Evolutionary conservation across 1,140 invertebrate species (phyloP).

Genomic region (Heliothis virescens): DNA sequence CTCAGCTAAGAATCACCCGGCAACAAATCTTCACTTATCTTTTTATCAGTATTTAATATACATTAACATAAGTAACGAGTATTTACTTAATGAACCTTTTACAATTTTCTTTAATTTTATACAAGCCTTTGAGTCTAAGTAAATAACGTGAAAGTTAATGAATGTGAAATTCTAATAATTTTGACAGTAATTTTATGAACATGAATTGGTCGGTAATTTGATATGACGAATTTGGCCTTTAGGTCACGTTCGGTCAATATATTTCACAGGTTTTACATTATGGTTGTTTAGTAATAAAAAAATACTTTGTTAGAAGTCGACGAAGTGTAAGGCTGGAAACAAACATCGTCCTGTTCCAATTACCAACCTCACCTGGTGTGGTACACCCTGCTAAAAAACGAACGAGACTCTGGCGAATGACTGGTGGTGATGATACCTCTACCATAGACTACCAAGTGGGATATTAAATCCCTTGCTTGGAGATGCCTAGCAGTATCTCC

Average conservation of each 20-base stretch:
- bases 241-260: neutral
- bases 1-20: constrained; percentile 2
- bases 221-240: constrained; percentile 17
- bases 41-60: constrained; percentile 9
- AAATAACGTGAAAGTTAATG: constrained; percentile 15
- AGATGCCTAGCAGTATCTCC: too few species aligned
- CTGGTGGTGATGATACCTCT: too few species aligned
- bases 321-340: too few species aligned
- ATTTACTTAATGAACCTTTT: constrained; percentile 11
- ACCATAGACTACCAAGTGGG: too few species aligned
- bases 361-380: too few species aligned
- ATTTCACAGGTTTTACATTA: too few species aligned
- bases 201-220: constrained; percentile 31
- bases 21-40: constrained; percentile 17
- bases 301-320: too few species aligned
- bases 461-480: too few species aligned
- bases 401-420: too few species aligned
- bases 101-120: constrained; percentile 24
- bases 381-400: too few species aligned
- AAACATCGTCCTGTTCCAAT: too few species aligned
- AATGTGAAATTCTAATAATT: constrained; percentile 29
- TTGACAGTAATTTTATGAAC: constrained; percentile 41
- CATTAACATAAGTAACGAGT: constrained; percentile 24
- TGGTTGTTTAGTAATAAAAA: too few species aligned
- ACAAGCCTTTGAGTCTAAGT: constrained; percentile 17